These are phyloP conservation scores for Timema podura DNA, from an alignment of 2,888 invertebrate species.

Conservation along the genomic window DNA sequence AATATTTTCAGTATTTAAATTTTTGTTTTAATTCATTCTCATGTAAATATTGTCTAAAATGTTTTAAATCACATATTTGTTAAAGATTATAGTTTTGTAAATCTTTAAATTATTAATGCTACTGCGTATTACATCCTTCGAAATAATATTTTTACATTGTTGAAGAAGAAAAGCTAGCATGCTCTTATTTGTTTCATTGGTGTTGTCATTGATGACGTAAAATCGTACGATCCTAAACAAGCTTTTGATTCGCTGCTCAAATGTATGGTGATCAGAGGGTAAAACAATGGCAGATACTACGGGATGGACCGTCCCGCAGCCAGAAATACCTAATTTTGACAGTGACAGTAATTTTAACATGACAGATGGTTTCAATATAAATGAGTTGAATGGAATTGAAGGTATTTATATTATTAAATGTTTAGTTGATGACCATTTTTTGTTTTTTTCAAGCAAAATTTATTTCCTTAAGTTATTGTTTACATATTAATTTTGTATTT, in stretches of 20 bases:
- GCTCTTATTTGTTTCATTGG: too few relatives aligned
- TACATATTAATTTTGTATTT: not conserved
- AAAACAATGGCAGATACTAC: constrained; percentile 42
- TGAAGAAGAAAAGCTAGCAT: too few relatives aligned
- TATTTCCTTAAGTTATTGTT: constrained; percentile 17
- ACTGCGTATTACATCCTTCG: too few relatives aligned
- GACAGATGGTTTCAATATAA: constrained; percentile 59
- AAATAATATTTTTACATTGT: too few relatives aligned
- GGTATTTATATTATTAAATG: constrained; percentile 48
- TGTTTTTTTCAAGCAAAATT: not conserved
- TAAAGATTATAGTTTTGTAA: too few relatives aligned
- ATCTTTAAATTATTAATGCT: too few relatives aligned
- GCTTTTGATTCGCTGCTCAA: constrained; percentile 53
- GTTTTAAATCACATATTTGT: too few relatives aligned
- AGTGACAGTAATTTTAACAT: constrained; percentile 46
- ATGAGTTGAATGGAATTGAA: constrained; percentile 65
- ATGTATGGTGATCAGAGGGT: constrained; percentile 41
- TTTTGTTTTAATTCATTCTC: too few relatives aligned
- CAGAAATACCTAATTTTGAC: constrained; percentile 45
- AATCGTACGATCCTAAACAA: constrained; percentile 56
- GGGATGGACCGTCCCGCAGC: constrained; percentile 37
- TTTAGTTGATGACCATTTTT: constrained; percentile 1
- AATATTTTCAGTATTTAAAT: too few relatives aligned
- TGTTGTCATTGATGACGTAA: constrained; percentile 46
- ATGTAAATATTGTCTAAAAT: too few relatives aligned